These are phyloP conservation scores for Bicyclus anynana DNA, from an alignment of 1,140 invertebrate genomes.

Conservation along the genomic window DNA sequence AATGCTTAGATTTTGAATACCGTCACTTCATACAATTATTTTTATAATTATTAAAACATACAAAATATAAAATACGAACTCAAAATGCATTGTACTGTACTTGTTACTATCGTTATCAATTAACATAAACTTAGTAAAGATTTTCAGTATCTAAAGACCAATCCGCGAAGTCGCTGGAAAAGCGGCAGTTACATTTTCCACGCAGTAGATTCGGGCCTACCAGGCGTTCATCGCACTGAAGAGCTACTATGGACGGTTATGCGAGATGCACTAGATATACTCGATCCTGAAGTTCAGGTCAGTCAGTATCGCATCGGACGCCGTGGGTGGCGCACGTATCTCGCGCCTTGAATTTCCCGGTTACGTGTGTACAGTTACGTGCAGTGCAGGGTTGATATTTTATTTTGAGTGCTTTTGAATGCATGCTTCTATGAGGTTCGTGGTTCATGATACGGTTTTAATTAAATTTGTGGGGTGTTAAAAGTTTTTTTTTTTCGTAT, in stretches of 20 bases:
- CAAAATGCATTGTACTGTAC: too few relatives aligned
- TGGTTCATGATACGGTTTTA: slow-evolving; percentile 20
- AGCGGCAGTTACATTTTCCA: slow-evolving; percentile 33
- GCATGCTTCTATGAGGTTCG: slow-evolving; percentile 36
- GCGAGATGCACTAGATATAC: slow-evolving; percentile 43
- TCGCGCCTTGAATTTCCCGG: slow-evolving; percentile 7
- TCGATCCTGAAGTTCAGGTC: slow-evolving; percentile 43
- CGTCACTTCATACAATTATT: too few relatives aligned
- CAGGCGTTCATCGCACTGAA: slow-evolving; percentile 40
- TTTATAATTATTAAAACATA: too few relatives aligned
- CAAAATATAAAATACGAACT: too few relatives aligned
- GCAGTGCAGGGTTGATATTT: slow-evolving; percentile 38
- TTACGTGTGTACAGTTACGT: slow-evolving; percentile 41
- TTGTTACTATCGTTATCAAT: too few relatives aligned
- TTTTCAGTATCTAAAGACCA: slow-evolving; percentile 11
- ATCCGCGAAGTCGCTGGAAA: slow-evolving; percentile 28
- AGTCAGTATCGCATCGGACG: slow-evolving; percentile 49
- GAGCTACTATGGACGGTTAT: slow-evolving; percentile 23
- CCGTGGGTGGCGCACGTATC: slow-evolving; percentile 40
- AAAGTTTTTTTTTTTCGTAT: neutral
- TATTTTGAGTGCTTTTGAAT: slow-evolving; percentile 31
- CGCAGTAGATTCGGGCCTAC: slow-evolving; percentile 42
- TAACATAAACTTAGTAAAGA: too few relatives aligned
- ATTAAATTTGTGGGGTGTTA: slow-evolving; percentile 14
- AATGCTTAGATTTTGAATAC: too few relatives aligned